Base-by-base conservation (phyloP, 2,888 invertebrate genomes). In the Himalopsyche anomala region DNA sequence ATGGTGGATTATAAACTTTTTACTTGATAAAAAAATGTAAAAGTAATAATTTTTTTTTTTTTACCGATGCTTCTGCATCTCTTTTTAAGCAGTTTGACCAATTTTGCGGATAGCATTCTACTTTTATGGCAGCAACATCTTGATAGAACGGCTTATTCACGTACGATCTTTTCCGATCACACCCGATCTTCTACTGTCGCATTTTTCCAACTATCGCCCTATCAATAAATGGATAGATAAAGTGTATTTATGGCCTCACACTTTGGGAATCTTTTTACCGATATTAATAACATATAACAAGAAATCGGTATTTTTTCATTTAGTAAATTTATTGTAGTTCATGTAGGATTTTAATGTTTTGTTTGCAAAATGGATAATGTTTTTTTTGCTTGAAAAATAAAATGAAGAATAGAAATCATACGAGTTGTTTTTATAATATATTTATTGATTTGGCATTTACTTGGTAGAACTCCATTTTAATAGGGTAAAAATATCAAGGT, bases 91-190 rank as follows among this genome's bases (percentile, higher is more conserved):
- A 62, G 62, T 62, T 19, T 40, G 85, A 74, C 87, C 88, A 88
- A 88, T 88, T 87, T 88, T 87, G 88, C 87, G 88, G 88, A 88
- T 88, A 88, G 85, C 88, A 87, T 88, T 88, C 87, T 87, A 88
- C 85, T 88, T 88, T 88, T 88, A 88, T 88, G 85, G 82, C 55
- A 85, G 88, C 74, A 88, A 88, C 88, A 88, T 88, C 88, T 88
- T 88, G 88, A 88, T 88, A 85, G 85, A 87, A 88, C 86, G 87
- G 87, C 88, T 88, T 87, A 88, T 87, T 87, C 85, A 84, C 62
- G 62, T 62, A 19, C 62, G 62, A 62, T 62, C 62, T 62, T 42
- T 69, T 83, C 87, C 84, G 80, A 69, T 82, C 86, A 85, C 84
- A 82, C 81, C 80, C 81, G 85, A 86, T 84, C 85, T 5, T 62